Evolutionary conservation across 2,797 vertebrate species (phyloP), one percentile per base, ranked within the genome.

Genomic region (Antennarius maculatus): DNA sequence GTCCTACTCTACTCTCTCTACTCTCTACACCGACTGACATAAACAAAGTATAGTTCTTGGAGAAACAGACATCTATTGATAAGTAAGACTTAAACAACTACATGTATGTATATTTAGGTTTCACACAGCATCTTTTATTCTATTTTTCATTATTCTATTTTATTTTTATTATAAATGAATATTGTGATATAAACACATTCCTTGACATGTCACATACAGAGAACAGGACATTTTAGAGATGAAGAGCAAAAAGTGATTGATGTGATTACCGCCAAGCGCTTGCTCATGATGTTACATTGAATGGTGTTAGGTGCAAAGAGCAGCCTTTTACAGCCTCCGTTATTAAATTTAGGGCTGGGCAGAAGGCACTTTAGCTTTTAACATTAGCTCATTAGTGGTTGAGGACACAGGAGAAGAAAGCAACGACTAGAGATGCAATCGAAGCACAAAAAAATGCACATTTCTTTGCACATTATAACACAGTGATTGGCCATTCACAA

Each of bases 321-420:
- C 54, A 74, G 56, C 55, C 71, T 75, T 80, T 81, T 62, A 83
- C 47, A 23, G 31, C 39, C 62, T 53, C 27, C 29, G 65, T 82
- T 86, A 87, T 89, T 53, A 68, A 85, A 89, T 85, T 69, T 53
- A 67, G 59, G 43, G 60, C 62, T 73, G 45, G 70, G 54, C 51
- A 37, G 71, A 76, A 74, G 84, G 80, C 79, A 82, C 83, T 89
- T 85, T 82, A 61, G 80, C 81, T 86, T 81, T 81, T 69, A 82
- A 78, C 63, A 68, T 80, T 77, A 54, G 27, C 53, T 76, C 68
- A 15, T 62, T 70, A 79, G 86, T 81, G 59, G 64, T 56, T 55
- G 17, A 39, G 17, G 50, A 48, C 60, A 68, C 41, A 48, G 63
- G 46, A 59, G 45, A 70, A 70, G 61, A 74, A 58, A 62, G 50